A percentile compares a stretch with the other conserved stretches of the same genome.
Conservation (phyloP, 2,797 vertebrate species). For the Pangasius mekongensis region DNA sequence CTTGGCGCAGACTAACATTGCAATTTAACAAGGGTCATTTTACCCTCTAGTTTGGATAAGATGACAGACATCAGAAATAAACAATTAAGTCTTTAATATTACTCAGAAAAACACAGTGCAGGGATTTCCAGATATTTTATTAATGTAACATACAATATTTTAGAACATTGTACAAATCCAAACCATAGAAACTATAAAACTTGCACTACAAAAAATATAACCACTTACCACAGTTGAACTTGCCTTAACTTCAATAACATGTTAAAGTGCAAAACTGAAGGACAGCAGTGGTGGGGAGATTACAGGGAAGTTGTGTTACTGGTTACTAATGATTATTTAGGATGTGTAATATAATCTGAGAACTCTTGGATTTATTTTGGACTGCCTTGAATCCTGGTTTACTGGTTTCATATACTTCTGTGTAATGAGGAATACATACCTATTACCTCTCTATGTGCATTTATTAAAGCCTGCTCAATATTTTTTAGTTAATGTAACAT, state of each 20-base stretch:
- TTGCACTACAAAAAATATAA: neutral
- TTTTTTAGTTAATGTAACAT: neutral
- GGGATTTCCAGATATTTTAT: constrained; percentile 8
- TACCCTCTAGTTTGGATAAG: neutral
- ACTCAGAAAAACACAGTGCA: neutral
- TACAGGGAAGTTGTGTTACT: neutral
- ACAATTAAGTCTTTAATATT: neutral
- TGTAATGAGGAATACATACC: neutral
- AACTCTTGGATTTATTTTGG: neutral
- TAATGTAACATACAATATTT: constrained; percentile 16
- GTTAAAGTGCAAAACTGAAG: neutral
- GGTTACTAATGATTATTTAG: too few relatives aligned
- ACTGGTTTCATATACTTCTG: neutral
- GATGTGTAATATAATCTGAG: neutral
- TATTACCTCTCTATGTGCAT: neutral
- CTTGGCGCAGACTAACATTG: neutral
- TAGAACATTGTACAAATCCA: neutral
- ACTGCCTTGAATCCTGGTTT: neutral
- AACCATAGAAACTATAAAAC: neutral
- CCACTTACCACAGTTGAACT: neutral
- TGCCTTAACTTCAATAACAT: neutral
- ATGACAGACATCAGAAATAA: neutral
- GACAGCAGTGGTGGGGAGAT: neutral
- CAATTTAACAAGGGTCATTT: neutral
- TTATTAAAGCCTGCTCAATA: neutral